Conservation (phyloP, 1,140 invertebrate genomes). For the Anoplolepis gracilipes region DNA sequence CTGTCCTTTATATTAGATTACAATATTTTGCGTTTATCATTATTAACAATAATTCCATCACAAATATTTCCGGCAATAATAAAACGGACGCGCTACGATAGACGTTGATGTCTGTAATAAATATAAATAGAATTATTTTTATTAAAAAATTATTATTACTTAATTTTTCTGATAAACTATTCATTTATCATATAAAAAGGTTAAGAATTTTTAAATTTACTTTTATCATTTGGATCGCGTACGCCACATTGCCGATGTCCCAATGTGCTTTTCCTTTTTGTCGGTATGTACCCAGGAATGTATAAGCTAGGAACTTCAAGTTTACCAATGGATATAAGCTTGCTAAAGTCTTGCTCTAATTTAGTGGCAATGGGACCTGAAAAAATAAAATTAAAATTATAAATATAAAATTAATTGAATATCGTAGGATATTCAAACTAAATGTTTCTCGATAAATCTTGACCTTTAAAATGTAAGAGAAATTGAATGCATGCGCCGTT, state of each 20-base stretch:
- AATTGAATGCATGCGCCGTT: constrained; percentile 94
- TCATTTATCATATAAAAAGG: neutral
- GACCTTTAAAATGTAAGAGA: constrained; percentile 94
- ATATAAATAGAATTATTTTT: constrained; percentile 10
- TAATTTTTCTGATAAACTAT: neutral
- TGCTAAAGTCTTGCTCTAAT: constrained; percentile 92
- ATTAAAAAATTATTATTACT: neutral
- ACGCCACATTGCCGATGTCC: constrained; percentile 91
- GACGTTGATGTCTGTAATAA: constrained; percentile 26
- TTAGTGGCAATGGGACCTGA: constrained; percentile 90
- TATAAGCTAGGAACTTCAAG: constrained; percentile 91
- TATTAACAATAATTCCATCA: neutral
- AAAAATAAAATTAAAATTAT: constrained; percentile 41
- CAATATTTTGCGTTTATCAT: constrained; percentile 2
- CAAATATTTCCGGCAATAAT: neutral
- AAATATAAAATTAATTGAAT: constrained; percentile 34
- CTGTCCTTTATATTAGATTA: neutral
- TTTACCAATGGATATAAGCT: constrained; percentile 90
- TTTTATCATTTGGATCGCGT: constrained; percentile 90
- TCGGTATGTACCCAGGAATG: constrained; percentile 91
- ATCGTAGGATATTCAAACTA: neutral
- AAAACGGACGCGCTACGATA: neutral
- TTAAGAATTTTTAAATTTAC: constrained; percentile 66
- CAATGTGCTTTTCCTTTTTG: constrained; percentile 90
- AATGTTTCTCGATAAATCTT: constrained; percentile 5